These are phyloP conservation scores for Himantopus leucocephalus DNA, from an alignment of 2,113 vertebrate genomes.

Conservation along the genomic window DNA sequence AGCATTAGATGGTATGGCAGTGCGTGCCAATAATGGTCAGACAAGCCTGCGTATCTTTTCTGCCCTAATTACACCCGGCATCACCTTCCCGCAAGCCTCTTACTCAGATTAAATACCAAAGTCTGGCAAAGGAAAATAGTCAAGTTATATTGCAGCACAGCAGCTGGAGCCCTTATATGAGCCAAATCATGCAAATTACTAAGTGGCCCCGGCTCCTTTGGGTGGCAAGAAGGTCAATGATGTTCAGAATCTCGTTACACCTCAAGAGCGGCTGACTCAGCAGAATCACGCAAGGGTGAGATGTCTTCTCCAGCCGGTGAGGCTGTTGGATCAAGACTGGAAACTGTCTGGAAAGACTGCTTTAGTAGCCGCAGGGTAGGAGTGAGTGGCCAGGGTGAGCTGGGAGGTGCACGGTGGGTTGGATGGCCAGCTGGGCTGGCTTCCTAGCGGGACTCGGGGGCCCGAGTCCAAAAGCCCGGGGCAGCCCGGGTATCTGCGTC, in stretches of 20 bases:
- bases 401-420: neutral
- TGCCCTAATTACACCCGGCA: neutral
- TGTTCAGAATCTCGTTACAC: neutral
- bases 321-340: neutral
- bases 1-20: neutral
- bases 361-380: neutral
- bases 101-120: neutral
- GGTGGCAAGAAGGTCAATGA: too few relatives aligned
- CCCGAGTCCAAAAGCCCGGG: accelerated
- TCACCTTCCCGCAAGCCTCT: neutral
- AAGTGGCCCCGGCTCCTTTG: neutral
- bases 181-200: neutral
- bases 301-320: neutral
- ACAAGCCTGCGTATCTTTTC: neutral
- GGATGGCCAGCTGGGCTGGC: neutral
- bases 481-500: neutral
- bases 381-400: neutral
- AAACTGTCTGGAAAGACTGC: neutral
- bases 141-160: neutral
- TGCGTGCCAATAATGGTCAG: neutral
- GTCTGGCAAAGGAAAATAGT: neutral
- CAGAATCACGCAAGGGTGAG: neutral
- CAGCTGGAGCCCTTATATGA: neutral
- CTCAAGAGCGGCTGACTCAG: neutral
- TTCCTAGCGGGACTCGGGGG: neutral